Percentiles rank a stretch among this genome's conserved stretches.
Conservation (phyloP, 2,888 invertebrate species). For the Trisateles emortualis region DNA sequence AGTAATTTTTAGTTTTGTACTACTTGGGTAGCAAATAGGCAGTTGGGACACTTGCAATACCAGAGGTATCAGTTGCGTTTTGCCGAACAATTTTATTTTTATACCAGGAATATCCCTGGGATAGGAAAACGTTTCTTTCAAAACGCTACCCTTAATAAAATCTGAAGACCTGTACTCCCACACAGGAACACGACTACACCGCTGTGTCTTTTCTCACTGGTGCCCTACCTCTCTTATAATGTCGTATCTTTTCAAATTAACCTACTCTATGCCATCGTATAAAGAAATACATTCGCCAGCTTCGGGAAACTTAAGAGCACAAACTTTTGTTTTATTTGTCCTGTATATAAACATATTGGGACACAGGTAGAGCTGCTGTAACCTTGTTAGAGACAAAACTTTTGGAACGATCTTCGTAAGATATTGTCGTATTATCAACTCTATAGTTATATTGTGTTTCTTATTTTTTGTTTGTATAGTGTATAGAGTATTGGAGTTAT, state of each 20-base stretch:
- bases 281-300: conserved; percentile 16
- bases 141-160: too few relatives aligned
- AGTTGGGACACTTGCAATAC: too few relatives aligned
- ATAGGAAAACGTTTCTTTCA: too few relatives aligned
- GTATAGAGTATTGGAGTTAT: conserved; percentile 5
- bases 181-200: too few relatives aligned
- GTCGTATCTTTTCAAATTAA: conserved; percentile 2
- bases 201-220: too few relatives aligned
- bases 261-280: conserved; percentile 15
- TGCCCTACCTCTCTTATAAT: too few relatives aligned
- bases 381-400: conserved; percentile 37
- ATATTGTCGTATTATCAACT: conserved; percentile 26
- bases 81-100: too few relatives aligned
- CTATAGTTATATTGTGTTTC: conserved; percentile 15
- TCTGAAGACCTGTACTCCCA: too few relatives aligned
- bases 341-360: conserved; percentile 40
- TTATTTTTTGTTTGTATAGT: conserved; percentile 28
- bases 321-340: conserved; percentile 46
- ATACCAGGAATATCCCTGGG: too few relatives aligned
- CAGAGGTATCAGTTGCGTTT: too few relatives aligned
- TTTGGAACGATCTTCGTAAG: conserved; percentile 23
- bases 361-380: conserved; percentile 22
- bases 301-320: conserved; percentile 26
- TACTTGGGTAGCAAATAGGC: too few relatives aligned
- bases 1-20: too few relatives aligned